A percentile compares a stretch with the other conserved stretches of the same genome.
Evolutionary conservation across 2,113 vertebrate genomes (phyloP).

Genomic region (Galbula dea): DNA sequence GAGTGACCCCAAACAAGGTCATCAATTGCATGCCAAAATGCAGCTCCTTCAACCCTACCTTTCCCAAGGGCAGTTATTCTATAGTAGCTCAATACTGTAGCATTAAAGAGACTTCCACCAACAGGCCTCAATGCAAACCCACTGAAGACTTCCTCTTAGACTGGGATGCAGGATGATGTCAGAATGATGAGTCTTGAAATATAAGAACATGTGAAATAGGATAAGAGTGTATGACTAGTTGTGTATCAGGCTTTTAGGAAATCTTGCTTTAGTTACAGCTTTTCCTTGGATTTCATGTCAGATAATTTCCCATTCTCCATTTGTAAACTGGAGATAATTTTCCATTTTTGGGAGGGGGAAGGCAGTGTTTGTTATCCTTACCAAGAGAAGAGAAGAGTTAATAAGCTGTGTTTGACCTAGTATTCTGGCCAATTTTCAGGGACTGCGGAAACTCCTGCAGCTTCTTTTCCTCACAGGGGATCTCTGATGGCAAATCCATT

Average conservation of each 20-base stretch:
- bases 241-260: background rate
- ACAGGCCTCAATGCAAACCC: background rate
- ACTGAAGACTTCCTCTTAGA: background rate
- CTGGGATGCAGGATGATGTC: background rate
- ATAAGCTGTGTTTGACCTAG: conserved; percentile 2
- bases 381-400: background rate
- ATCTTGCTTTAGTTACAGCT: background rate
- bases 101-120: background rate
- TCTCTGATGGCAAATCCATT: conserved; percentile 42
- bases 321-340: background rate
- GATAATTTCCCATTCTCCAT: background rate
- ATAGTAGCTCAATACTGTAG: background rate
- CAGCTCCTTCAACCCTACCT: background rate
- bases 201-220: background rate
- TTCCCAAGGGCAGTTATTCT: background rate
- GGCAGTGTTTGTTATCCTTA: background rate
- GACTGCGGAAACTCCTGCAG: conserved; percentile 4
- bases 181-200: background rate
- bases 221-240: background rate
- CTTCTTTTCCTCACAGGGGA: conserved; percentile 45
- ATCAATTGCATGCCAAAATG: background rate
- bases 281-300: background rate
- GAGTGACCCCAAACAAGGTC: background rate
- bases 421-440: conserved; percentile 13
- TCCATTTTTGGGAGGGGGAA: background rate